Conservation (phyloP, 1,140 invertebrate genomes). For the Drosophila athabasca region DNA sequence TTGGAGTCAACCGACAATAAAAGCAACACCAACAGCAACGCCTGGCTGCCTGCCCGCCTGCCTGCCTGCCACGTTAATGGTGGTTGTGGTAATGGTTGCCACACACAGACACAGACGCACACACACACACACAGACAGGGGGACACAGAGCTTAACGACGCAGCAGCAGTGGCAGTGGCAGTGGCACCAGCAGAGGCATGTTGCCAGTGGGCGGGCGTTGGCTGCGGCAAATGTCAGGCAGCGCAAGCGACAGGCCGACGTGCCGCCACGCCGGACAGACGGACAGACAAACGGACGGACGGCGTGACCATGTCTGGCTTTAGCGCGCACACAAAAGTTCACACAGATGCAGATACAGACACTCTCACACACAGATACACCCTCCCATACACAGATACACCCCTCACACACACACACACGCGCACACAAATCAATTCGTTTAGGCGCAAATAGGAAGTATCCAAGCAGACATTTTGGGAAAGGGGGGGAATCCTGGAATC, state of each 20-base stretch:
- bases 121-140: constrained; percentile 24
- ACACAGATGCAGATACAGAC: constrained; percentile 38
- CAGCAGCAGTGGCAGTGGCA: constrained; percentile 33
- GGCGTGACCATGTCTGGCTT: constrained; percentile 81
- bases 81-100: constrained; percentile 81
- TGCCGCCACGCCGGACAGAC: constrained; percentile 60
- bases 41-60: constrained; percentile 34
- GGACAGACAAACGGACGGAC: constrained; percentile 38
- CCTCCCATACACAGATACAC: constrained; percentile 27
- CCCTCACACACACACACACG: constrained; percentile 45
- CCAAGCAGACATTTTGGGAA: constrained; percentile 57
- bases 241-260: constrained; percentile 68
- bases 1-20: constrained; percentile 82
- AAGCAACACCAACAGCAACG: constrained; percentile 72
- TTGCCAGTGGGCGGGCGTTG: constrained; percentile 71
- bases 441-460: constrained; percentile 73
- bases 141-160: constrained; percentile 49
- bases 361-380: constrained; percentile 53
- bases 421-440: constrained; percentile 77
- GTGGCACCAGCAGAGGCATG: constrained; percentile 41
- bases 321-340: constrained; percentile 71
- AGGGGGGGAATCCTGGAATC: constrained; percentile 1
- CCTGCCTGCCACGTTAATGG: constrained; percentile 74
- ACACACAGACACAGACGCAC: constrained; percentile 32
- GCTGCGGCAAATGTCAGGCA: constrained; percentile 81